Conservation (phyloP, 1,140 invertebrate species). For the Solenopsis invicta region DNA sequence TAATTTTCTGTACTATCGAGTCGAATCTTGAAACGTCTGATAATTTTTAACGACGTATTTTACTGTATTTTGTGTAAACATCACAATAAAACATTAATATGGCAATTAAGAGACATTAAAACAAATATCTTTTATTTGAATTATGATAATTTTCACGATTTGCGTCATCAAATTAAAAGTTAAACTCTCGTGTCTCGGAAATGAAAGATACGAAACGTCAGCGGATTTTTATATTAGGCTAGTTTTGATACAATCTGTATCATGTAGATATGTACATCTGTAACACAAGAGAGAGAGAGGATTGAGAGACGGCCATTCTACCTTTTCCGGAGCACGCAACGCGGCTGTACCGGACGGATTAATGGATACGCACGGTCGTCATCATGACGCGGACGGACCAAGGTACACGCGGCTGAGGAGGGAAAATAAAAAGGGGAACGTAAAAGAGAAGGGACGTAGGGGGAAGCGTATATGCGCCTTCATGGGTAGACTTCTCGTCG, state of each 20-base stretch:
- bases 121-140: not conserved
- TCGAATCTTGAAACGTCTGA: not conserved
- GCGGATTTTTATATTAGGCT: no score
- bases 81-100: not conserved
- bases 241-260: conserved; percentile 2
- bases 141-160: not conserved
- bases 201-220: not conserved
- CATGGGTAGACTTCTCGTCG: conserved; percentile 55
- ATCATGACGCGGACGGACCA: conserved; percentile 49
- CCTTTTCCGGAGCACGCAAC: conserved; percentile 64
- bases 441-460: not conserved
- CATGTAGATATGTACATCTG: not conserved
- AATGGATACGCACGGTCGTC: conserved; percentile 70
- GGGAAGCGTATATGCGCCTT: conserved; percentile 42
- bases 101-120: not conserved
- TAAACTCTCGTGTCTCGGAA: not conserved
- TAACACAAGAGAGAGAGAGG: not conserved
- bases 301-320: conserved; percentile 47
- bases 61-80: not conserved
- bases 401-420: not conserved
- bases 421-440: conserved; percentile 20
- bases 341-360: conserved; percentile 55
- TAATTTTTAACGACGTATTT: not conserved
- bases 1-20: not conserved
- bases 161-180: not conserved